phyloP scores from a whole-genome alignment of 2,113 vertebrate species.

The Malurus cyaneus region DNA sequence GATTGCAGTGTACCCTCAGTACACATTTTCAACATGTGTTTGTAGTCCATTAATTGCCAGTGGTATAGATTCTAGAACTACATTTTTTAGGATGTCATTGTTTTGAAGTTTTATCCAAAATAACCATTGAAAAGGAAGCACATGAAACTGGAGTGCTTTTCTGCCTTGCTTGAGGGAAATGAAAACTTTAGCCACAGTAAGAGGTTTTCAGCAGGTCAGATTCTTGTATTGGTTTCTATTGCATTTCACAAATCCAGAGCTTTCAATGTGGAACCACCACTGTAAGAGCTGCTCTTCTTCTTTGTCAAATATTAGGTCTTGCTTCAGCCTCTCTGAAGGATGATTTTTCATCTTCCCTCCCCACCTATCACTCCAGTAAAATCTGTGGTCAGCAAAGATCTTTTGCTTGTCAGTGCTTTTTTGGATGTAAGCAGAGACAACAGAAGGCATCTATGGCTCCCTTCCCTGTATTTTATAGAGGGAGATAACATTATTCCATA shows the following conservation, averaged over 20 bases:
- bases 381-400: not conserved
- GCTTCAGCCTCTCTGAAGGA: not conserved
- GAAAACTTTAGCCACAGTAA: conserved; percentile 14
- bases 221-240: not conserved
- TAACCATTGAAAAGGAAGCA: conserved; percentile 38
- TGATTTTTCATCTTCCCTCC: not conserved
- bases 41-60: conserved; percentile 39
- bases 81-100: conserved; percentile 2
- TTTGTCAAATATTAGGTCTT: not conserved
- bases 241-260: not conserved
- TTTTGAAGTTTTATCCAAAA: conserved; percentile 55
- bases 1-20: conserved; percentile 15
- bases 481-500: not conserved
- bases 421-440: not conserved
- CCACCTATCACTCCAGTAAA: not conserved
- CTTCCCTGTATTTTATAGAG: not conserved
- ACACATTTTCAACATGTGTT: conserved; percentile 48
- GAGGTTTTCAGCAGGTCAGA: conserved; percentile 42
- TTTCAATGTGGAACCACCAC: not conserved
- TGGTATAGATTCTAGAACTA: conserved; percentile 13
- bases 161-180: conserved; percentile 31
- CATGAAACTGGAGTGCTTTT: conserved; percentile 3
- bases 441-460: not conserved
- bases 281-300: not conserved
- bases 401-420: not conserved